Base-by-base conservation (phyloP, 2,113 vertebrate genomes). In the Prionailurus viverrinus region DNA sequence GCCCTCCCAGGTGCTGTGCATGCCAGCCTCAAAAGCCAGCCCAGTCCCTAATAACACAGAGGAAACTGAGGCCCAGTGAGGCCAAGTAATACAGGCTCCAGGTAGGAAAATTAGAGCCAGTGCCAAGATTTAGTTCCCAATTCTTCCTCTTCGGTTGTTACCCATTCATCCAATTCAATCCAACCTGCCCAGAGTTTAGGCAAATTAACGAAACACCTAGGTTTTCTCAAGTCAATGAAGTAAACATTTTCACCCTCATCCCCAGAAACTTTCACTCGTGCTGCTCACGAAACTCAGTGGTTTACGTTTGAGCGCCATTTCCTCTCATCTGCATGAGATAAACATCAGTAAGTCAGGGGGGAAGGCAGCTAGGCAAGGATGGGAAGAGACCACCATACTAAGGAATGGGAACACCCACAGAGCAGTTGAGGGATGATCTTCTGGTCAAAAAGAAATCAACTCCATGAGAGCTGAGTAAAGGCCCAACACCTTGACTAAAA, bases 191-290 rank as follows among this genome's bases (percentile, higher is more conserved):
- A 92, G 23, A 29, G 31, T 69, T 73, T 92, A 87, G 33, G 33
- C 36, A 84, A 94, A 55, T 55, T 58, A 92, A 96, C 0, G 16
- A 78, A 89, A 76, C 7, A 6, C 45, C 27, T n/a, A 92, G 51
- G 63, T 86, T 91, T 94, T 90, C 92, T 63, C 11, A 87, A 95
- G 73, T 68, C 41, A 94, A 29, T 16, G 68, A 65, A 94, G 58
- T 27, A 88, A 94, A 58, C 53, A 95, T 76, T 86, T 69, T 61
- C 41, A 81, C 36, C 25, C 25, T 88, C 66, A 88, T 84, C 21
- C n/a, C 41, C 0, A 33, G n/a, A 90, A 91, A 76, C 15, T 65
- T 83, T n/a, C 4, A 1, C 55, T 53, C 27, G 21, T 6, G 39
- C 39, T 39, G 39, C 39, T 39, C 39, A 48, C 19, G n/a, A 93